Percentiles rank a stretch among this genome's conserved stretches.
phyloP scores from a whole-genome alignment of 2,113 vertebrate genomes.

The Hippoglossus stenolepis region DNA sequence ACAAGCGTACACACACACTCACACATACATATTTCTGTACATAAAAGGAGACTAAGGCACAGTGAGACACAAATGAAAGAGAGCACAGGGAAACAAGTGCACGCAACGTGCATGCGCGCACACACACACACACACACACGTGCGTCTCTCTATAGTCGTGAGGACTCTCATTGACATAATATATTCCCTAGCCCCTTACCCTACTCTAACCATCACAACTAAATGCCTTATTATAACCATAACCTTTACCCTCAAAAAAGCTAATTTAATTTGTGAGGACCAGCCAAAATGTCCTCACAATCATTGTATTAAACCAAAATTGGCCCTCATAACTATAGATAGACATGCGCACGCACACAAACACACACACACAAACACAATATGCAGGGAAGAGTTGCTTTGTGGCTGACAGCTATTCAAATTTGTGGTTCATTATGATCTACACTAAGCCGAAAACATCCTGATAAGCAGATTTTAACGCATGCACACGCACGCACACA shows the following conservation, averaged over 20 bases:
- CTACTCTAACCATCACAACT: conserved; percentile 2
- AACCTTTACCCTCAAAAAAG: neutral
- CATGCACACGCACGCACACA: neutral
- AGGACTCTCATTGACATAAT: no score
- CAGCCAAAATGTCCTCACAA: no score
- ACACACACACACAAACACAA: neutral
- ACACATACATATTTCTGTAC: neutral
- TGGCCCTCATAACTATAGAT: no score
- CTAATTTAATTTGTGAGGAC: no score
- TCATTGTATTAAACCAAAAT: no score
- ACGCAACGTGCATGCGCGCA: no score
- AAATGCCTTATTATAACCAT: no score
- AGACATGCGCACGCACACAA: neutral
- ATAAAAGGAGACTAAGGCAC: neutral
- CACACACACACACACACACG: conserved; percentile 4
- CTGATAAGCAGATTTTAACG: conserved; percentile 69
- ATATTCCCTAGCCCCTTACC: no score
- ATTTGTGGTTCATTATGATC: conserved; percentile 64
- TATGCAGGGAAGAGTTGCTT: conserved; percentile 31
- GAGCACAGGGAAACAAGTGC: conserved; percentile 20
- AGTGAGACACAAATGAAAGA: conserved; percentile 13
- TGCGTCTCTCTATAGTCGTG: no score
- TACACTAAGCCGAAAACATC: conserved; percentile 64
- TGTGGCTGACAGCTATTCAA: conserved; percentile 61
- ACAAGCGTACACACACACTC: neutral